A percentile compares a stretch with the other conserved stretches of the same genome.
Conservation (phyloP, 2,113 vertebrate species). For the mouse (Mus musculus) region GRCm39 chr9:32852501-32853000, state of each 20-base stretch:
- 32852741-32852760: background rate
- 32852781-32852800: background rate
- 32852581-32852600: background rate
- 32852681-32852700: background rate
- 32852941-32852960: conserved; percentile 69
- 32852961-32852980: conserved; percentile 58
- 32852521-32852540: background rate
- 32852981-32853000: conserved; percentile 62
- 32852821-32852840: conserved; percentile 46
- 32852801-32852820: background rate
- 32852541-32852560: background rate
- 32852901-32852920: conserved; percentile 72
- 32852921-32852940: conserved; percentile 59
- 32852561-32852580: background rate
- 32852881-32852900: conserved; percentile 9
- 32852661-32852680: accelerated
- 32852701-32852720: background rate
- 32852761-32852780: conserved; percentile 48
- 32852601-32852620: background rate
- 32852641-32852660: background rate
- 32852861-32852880: background rate
- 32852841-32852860: background rate
- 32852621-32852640: conserved; percentile 1
- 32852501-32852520: background rate
- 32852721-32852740: background rate